Conservation (phyloP, 1,140 invertebrate species). For the Dreissena rostriformis region DNA sequence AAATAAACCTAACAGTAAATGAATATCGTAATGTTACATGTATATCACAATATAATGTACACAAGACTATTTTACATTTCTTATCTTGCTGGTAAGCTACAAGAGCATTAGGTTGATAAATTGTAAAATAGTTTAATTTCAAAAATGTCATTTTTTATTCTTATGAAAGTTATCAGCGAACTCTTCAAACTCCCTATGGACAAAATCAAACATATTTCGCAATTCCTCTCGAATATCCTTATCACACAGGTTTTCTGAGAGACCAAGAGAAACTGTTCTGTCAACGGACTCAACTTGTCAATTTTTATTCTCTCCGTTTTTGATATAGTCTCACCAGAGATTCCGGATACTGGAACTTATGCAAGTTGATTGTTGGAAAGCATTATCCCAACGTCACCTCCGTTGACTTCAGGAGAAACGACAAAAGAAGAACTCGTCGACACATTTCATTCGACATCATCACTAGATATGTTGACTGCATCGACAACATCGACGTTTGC, state of each 20-base stretch:
- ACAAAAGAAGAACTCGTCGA: neutral
- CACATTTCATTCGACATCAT: neutral
- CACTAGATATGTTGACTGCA: neutral
- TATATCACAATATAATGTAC: no score
- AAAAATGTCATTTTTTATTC: no score
- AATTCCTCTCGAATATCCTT: neutral
- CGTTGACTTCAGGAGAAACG: neutral
- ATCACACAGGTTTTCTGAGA: slow-evolving; percentile 8
- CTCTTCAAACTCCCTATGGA: neutral
- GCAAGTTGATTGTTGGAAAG: no score
- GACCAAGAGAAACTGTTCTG: slow-evolving; percentile 9
- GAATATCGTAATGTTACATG: no score
- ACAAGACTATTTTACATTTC: no score
- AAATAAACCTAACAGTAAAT: no score
- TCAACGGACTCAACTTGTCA: neutral
- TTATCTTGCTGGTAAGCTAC: no score
- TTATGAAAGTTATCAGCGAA: neutral
- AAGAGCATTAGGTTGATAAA: no score
- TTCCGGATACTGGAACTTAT: no score
- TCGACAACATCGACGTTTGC: neutral
- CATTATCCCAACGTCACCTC: neutral
- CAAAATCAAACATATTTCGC: slow-evolving; percentile 2
- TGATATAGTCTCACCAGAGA: no score
- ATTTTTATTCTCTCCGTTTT: slow-evolving; percentile 27
- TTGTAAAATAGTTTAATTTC: no score